Base-by-base conservation (phyloP, 2,113 vertebrate genomes). In the Poeciliopsis retropinna region DNA sequence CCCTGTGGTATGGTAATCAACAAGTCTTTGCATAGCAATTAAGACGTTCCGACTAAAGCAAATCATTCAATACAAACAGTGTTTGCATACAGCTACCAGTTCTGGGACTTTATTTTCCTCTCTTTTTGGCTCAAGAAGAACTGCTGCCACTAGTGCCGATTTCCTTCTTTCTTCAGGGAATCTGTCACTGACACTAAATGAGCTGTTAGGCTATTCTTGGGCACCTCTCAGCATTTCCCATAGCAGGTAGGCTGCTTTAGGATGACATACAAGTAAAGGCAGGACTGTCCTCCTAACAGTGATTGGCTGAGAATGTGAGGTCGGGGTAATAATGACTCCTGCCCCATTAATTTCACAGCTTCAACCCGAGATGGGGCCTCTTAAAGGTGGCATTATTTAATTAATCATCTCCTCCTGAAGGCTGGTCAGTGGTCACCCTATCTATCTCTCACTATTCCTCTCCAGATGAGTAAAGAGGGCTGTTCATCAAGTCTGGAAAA, bases 301-400 rank as follows among this genome's bases (percentile, higher is more conserved):
- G 85, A 90, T 70, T 78, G 72, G 81, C 70, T 57, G 69, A 86
- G 84, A 80, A 78, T 77, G 67, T 67, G 68, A 69, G 88, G 87
- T 90, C 88, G 85, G 87, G 84, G 81, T 87, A 76, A 86, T 90
- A 88, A 89, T 87, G 86, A 85, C 84, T 83, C 80, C 83, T 84
- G 84, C 83, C 68, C 83, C 82, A 89, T 92, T 90, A 84, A 85
- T 90, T 85, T 89, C 78, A 87, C 80, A 70, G 70, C 80, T 74
- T 62, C 80, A 80, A 64, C 66, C 84, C 63, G 79, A 83, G 78
- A 80, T 8, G 73, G 79, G 80, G 80, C 84, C 82, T 90, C 85
- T 85, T 90, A 81, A 84, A 73, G 60, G 64, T 79, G 82, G 66
- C 81, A 83, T 87, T 79, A 76, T 83, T 89, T 84, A 85, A 90